phyloP scores from a whole-genome alignment of 2,113 vertebrate genomes.

The Melanerpes aurifrons region DNA sequence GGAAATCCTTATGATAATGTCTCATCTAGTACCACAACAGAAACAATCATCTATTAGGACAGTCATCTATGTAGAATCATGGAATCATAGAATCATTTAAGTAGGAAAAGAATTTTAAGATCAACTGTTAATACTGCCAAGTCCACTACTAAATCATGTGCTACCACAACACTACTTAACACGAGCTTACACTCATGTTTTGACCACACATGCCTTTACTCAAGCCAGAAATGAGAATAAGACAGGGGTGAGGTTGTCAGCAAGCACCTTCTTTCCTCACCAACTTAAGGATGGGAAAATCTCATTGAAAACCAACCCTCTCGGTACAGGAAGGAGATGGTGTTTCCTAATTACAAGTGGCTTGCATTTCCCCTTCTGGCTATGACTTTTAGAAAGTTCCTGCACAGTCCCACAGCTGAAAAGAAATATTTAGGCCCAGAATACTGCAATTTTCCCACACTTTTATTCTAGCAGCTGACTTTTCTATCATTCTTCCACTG shows the following conservation, averaged over 20 bases:
- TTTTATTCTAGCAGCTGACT: neutral
- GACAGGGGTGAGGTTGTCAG: neutral
- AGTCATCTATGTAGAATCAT: neutral
- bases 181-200: neutral
- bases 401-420: neutral
- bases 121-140: neutral
- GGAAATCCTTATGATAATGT: neutral
- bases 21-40: neutral
- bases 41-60: neutral
- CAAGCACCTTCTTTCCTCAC: neutral
- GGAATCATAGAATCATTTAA: neutral
- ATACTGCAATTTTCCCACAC: neutral
- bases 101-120: neutral
- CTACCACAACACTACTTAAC: neutral
- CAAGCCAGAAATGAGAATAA: neutral
- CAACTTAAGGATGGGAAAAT: neutral
- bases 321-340: neutral
- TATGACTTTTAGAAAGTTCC: neutral
- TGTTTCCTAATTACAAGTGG: neutral
- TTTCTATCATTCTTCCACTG: neutral
- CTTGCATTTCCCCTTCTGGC: neutral
- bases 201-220: neutral
- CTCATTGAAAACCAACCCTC: neutral
- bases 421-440: neutral
- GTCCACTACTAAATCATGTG: neutral